A percentile compares a stretch with the other conserved stretches of the same genome.
Evolutionary conservation across 2,888 invertebrate genomes (phyloP).

Genomic region (Euclidia mi): DNA sequence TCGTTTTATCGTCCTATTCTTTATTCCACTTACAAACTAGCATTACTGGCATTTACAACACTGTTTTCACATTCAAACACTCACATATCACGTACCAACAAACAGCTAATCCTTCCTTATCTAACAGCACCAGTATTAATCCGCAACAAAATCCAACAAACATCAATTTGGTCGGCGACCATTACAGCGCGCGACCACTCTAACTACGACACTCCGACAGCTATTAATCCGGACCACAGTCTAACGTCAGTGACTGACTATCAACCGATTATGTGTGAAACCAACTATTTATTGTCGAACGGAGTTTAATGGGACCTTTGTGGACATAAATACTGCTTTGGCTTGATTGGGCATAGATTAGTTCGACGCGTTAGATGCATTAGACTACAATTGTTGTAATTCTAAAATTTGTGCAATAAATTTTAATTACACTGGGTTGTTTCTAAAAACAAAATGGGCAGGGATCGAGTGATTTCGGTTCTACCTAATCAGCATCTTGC

Average conservation of each 20-base stretch:
- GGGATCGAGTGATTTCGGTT: too few relatives aligned
- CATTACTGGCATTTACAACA: too few relatives aligned
- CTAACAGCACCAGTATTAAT: slow-evolving; percentile 55
- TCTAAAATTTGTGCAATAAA: background rate
- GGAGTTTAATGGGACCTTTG: slow-evolving; percentile 48
- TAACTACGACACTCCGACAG: slow-evolving; percentile 23
- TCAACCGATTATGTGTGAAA: slow-evolving; percentile 54
- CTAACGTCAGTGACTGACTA: slow-evolving; percentile 47
- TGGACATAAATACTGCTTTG: slow-evolving; percentile 37
- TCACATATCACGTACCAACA: slow-evolving; percentile 21
- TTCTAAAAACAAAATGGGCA: background rate
- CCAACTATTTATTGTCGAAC: slow-evolving; percentile 63
- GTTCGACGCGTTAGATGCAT: slow-evolving; percentile 9
- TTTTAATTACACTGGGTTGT: background rate
- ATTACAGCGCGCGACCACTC: slow-evolving; percentile 27
- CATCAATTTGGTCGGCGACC: slow-evolving; percentile 50
- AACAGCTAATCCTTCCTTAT: slow-evolving; percentile 48
- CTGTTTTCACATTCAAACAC: background rate
- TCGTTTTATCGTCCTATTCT: too few relatives aligned
- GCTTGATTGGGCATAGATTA: slow-evolving; percentile 36
- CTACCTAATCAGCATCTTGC: too few relatives aligned
- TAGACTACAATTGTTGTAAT: slow-evolving; percentile 1
- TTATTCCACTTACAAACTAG: too few relatives aligned
- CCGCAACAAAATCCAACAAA: slow-evolving; percentile 36
- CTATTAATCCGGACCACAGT: slow-evolving; percentile 48